Conservation (phyloP, 2,797 vertebrate genomes). For the Brachyalestes nurse region DNA sequence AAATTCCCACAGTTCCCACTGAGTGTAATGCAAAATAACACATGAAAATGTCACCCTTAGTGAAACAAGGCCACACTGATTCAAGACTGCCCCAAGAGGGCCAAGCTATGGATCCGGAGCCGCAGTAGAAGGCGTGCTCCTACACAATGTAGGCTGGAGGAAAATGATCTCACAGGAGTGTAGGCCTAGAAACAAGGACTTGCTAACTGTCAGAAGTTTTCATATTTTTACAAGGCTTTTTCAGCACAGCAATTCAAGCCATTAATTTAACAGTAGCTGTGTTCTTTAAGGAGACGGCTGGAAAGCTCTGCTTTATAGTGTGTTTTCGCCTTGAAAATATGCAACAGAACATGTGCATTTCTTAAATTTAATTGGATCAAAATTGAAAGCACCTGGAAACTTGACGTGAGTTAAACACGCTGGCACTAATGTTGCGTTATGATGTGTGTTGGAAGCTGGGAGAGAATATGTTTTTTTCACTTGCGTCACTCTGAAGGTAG, state of each 20-base stretch:
- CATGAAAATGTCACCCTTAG: conserved; percentile 36
- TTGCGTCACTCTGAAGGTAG: background rate
- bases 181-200: conserved; percentile 57
- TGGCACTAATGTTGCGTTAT: background rate
- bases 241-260: conserved; percentile 59
- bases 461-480: conserved; percentile 14
- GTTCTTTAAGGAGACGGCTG: conserved; percentile 59
- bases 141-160: conserved; percentile 60
- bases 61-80: conserved; percentile 5
- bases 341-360: conserved; percentile 62
- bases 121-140: conserved; percentile 44
- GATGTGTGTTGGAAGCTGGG: background rate
- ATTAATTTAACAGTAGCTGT: conserved; percentile 65
- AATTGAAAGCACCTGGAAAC: conserved; percentile 66
- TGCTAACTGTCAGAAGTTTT: conserved; percentile 69
- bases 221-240: conserved; percentile 69
- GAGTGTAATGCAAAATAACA: conserved; percentile 33
- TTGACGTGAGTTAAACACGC: conserved; percentile 52
- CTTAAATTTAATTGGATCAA: conserved; percentile 68
- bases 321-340: conserved; percentile 55
- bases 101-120: conserved; percentile 9
- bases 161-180: conserved; percentile 59
- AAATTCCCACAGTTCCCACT: conserved; percentile 25
- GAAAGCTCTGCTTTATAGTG: conserved; percentile 44
- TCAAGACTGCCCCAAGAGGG: conserved; percentile 24